Evolutionary conservation across 2,797 vertebrate species (phyloP), one percentile per base, ranked within the genome.

Genomic region (Carduelis carduelis): DNA sequence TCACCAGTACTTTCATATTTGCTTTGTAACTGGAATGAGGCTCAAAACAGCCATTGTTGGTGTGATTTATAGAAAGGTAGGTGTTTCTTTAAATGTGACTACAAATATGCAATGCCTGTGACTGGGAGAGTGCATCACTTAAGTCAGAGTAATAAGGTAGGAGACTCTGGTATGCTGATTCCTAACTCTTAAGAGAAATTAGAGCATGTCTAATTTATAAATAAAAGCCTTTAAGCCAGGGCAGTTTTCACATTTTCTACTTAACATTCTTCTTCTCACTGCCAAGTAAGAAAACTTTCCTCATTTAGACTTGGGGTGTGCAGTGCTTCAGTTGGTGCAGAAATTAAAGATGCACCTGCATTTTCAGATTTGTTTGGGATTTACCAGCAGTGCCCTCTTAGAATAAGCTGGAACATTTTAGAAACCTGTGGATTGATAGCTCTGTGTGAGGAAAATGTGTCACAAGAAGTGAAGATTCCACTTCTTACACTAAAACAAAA

Each of bases 1-100:
- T 61, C 99, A 99, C 97, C 98, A 98, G 75, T 99, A 99, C 96
- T 99, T 99, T 95, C 99, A 99, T 34, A 99, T 99, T 89, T 99
- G 99, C 97, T 99, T 99, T 32, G 98, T 99, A 79, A 98, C 99
- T 3, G 99, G 99, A 92, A 99, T 99, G 99, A 98, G 99, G 60
- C 96, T 99, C 56, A 99, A 99, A 95, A 99, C 99, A 0, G 99
- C 99, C 8, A 97, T 99, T 87, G 97, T 99, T 1, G 99, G 99
- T 28, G 98, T 99, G 0, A 98, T 99, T 81, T 99, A 99, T 86
- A 98, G 99, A 32, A 99, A 99, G 99, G 99, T 99, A 97, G 56
- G 97, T 50, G 20, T 26, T 41, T 37, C 32, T 50, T 68, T 49
- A 55, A 53, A 19, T 49, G 30, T 41, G 18, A 11, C 49, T 78